Evolutionary conservation across 2,113 vertebrate genomes (phyloP), one percentile per base, ranked within the genome.

Genomic region (Gorsachius goisagi): DNA sequence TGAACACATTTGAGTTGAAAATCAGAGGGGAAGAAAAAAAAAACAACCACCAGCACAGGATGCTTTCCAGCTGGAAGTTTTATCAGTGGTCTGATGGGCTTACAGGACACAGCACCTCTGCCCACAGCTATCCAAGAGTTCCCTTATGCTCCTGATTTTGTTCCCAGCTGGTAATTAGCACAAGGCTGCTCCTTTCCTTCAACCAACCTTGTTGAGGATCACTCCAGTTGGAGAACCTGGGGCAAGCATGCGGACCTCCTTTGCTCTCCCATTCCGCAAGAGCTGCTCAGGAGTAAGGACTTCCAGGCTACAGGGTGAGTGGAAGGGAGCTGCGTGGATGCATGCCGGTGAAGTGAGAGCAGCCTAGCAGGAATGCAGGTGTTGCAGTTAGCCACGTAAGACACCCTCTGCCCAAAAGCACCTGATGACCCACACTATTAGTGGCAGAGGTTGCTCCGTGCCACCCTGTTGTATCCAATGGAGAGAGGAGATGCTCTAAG

Each of bases 1-100:
- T 85, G 87, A 91, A 94, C 28, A 49, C 21, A 72, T 75, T 93
- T 20, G 59, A 66, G 30, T 6, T 85, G 78, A 90, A 82, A 93
- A 88, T 75, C 27, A 88, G 53, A 82, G 26, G 18, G 19, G 18
- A 9, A 49, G 21, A 10, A 64, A 52, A 24, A 50, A 24, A 45
- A 33, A 16, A 17, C 47, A 90, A 12, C 37, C 28, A 56, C 33
- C 47, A 75, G 64, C 79, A 67, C 5, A 56, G 19, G 26, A 66
- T 66, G 45, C 12, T 69, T 84, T 68, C 27, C 50, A 73, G 16
- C 16, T 55, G 15, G 19, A 74, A 39, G 33, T 53, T 80, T 68
- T 55, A 59, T 63, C 47, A 63, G 68, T 74, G 32, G 17, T 77
- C 59, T 67, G 18, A 74, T 12, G 18, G 39, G n/a, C 17, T 66